Conservation (phyloP, 2,888 invertebrate species). For the Rotaria socialis region DNA sequence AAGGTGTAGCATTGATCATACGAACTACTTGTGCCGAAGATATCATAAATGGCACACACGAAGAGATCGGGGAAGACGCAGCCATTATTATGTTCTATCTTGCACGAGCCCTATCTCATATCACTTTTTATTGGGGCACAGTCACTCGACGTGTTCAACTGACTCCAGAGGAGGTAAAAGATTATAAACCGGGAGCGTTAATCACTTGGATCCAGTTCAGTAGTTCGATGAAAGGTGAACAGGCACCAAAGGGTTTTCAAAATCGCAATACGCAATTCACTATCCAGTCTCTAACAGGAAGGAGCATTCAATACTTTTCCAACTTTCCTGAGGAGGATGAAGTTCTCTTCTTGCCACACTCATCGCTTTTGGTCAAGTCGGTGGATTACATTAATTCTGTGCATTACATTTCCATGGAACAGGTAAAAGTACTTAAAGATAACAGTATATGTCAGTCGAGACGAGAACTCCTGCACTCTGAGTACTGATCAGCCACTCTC, state of each 20-base stretch:
- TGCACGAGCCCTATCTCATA: background rate
- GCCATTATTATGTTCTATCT: background rate
- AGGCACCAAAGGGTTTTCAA: background rate
- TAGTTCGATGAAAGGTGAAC: background rate
- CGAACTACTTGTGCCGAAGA: rapidly evolving
- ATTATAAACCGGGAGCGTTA: background rate
- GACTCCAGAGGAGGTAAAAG: background rate
- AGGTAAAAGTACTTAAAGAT: too few relatives aligned
- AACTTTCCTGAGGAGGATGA: background rate
- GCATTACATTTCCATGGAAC: too few relatives aligned
- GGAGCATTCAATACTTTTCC: background rate
- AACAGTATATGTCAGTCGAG: too few relatives aligned
- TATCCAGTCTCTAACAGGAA: background rate
- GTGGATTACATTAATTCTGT: too few relatives aligned
- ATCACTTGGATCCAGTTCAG: background rate
- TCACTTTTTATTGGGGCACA: background rate
- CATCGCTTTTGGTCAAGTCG: background rate
- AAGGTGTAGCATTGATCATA: background rate
- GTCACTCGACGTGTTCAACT: background rate
- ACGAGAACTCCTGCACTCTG: too few relatives aligned
- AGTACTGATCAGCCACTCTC: too few relatives aligned
- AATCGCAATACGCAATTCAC: background rate
- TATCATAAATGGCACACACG: background rate
- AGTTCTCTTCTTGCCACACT: background rate
- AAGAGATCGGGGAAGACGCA: background rate